Conservation (phyloP, 1,140 invertebrate genomes). For the Cataglyphis hispanica region DNA sequence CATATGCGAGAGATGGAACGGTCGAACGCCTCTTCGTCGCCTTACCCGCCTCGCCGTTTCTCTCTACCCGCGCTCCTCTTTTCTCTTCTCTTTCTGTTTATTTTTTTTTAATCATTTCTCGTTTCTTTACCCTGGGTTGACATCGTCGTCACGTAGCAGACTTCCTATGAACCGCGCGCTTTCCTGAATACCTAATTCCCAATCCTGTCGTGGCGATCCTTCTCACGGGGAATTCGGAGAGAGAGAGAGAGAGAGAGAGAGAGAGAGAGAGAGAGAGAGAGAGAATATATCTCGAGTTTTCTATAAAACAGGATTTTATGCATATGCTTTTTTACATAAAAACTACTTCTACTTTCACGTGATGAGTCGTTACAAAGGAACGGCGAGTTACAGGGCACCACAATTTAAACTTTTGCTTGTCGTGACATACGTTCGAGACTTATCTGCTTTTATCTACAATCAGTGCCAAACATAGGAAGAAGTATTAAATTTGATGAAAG, state of each 20-base stretch:
- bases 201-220: background rate
- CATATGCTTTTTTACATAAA: slow-evolving; percentile 61
- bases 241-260: background rate
- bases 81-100: slow-evolving; percentile 30
- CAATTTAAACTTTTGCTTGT: slow-evolving; percentile 11
- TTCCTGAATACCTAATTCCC: slow-evolving; percentile 66
- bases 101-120: slow-evolving; percentile 75
- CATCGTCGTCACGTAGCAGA: slow-evolving; percentile 81
- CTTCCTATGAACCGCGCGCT: slow-evolving; percentile 78
- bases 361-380: slow-evolving; percentile 1
- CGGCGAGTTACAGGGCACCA: no score
- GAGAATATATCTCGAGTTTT: slow-evolving; percentile 39
- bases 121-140: slow-evolving; percentile 78
- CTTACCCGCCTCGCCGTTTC: slow-evolving; percentile 26
- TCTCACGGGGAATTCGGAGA: background rate
- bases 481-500: background rate
- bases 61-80: slow-evolving; percentile 14
- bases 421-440: background rate
- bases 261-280: background rate
- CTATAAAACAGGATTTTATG: slow-evolving; percentile 53
- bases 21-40: slow-evolving; percentile 63
- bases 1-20: slow-evolving; percentile 78
- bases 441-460: background rate
- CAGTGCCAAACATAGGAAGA: background rate
- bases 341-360: slow-evolving; percentile 50